Evolutionary conservation across 1,140 invertebrate genomes (phyloP).

Genomic region (Tyrophagus putrescentiae): DNA sequence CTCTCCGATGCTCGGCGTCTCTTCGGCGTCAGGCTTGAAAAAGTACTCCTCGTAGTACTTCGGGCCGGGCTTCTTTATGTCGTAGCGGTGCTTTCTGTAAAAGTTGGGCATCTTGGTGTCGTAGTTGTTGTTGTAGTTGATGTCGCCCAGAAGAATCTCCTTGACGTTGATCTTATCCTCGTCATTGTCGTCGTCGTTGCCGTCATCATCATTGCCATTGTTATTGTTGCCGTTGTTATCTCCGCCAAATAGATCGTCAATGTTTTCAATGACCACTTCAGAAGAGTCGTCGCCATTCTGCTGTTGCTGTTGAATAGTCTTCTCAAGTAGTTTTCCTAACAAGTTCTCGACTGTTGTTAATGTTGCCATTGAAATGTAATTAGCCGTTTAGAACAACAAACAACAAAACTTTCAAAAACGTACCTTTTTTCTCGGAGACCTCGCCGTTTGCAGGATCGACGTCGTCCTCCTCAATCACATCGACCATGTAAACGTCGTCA

Average conservation of each 20-base stretch:
- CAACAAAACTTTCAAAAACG: not conserved
- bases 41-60: slow-evolving; percentile 39
- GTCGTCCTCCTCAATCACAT: not conserved
- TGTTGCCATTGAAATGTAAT: no score
- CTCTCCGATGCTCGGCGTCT: no score
- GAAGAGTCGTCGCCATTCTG: not conserved
- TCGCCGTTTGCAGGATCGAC: not conserved
- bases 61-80: slow-evolving; percentile 87
- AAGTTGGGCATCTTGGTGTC: slow-evolving; percentile 39
- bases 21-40: slow-evolving; percentile 36
- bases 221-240: no score
- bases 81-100: slow-evolving; percentile 63
- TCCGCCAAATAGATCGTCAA: no score
- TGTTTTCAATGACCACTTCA: not conserved
- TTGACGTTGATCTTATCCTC: slow-evolving; percentile 13
- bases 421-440: not conserved
- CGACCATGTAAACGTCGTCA: not conserved
- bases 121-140: slow-evolving; percentile 30
- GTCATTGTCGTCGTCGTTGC: slow-evolving; percentile 14
- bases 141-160: slow-evolving; percentile 25
- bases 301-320: not conserved
- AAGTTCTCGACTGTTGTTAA: not conserved
- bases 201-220: not conserved
- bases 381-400: not conserved
- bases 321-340: not conserved